Conservation (phyloP, 2,113 vertebrate genomes). For the Vicugna pacos region DNA sequence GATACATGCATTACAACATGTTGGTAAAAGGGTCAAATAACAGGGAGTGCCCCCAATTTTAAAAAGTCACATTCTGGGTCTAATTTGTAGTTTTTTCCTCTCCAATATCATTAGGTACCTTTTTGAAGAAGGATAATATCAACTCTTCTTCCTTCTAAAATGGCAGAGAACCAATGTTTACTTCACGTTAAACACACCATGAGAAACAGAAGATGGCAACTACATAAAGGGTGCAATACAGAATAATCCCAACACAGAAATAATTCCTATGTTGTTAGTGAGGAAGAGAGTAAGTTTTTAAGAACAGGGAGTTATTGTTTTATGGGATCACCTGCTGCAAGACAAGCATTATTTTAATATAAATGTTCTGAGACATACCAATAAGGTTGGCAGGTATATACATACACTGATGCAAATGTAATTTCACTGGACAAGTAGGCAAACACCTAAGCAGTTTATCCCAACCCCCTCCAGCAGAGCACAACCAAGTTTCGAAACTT, state of each 20-base stretch:
- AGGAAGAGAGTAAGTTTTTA: constrained; percentile 77
- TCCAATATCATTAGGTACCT: constrained; percentile 77
- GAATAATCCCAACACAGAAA: constrained; percentile 79
- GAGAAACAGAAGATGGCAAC: constrained; percentile 74
- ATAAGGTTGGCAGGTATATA: constrained; percentile 82
- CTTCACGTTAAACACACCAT: constrained; percentile 46
- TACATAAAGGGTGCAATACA: constrained; percentile 76
- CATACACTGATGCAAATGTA: constrained; percentile 82
- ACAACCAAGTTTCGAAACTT: constrained; percentile 89
- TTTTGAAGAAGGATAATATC: constrained; percentile 75
- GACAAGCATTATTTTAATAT: constrained; percentile 78
- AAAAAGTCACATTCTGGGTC: constrained; percentile 70
- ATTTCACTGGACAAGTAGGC: constrained; percentile 88
- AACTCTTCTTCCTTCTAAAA: constrained; percentile 65
- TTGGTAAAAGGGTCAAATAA: constrained; percentile 72
- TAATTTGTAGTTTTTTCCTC: constrained; percentile 73
- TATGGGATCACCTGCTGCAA: constrained; percentile 86
- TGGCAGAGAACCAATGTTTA: constrained; percentile 62
- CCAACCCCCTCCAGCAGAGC: constrained; percentile 89
- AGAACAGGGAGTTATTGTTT: constrained; percentile 75
- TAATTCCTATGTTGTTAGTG: constrained; percentile 76
- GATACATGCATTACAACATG: constrained; percentile 61
- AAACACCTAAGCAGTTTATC: constrained; percentile 88
- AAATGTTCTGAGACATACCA: constrained; percentile 78
- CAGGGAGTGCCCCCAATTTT: constrained; percentile 63